phyloP scores from a whole-genome alignment of 2,797 vertebrate genomes.

The Ficedula albicollis region DNA sequence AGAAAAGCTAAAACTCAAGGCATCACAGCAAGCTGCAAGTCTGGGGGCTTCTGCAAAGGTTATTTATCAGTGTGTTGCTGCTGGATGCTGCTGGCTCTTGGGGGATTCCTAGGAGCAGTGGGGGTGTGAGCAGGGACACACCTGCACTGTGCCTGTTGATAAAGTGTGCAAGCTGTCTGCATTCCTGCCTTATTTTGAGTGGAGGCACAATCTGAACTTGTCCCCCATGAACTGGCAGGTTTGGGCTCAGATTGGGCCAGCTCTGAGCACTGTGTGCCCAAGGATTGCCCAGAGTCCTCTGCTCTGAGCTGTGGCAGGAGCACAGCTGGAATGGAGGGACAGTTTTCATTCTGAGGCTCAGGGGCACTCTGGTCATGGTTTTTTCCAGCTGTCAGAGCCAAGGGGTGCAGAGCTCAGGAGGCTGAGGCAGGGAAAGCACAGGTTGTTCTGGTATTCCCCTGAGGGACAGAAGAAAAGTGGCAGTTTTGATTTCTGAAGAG shows the following conservation, averaged over 20 bases:
- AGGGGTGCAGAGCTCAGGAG: not conserved
- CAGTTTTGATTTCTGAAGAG: not conserved
- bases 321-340: not conserved
- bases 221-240: not conserved
- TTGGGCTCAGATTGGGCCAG: not conserved
- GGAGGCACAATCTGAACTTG: not conserved
- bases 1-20: no score
- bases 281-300: not conserved
- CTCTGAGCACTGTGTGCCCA: rapidly evolving
- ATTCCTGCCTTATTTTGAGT: not conserved
- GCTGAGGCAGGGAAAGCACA: not conserved
- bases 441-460: constrained; percentile 52
- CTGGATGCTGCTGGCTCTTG: not conserved
- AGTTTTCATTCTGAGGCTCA: not conserved
- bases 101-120: not conserved
- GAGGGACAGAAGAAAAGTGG: not conserved
- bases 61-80: not conserved
- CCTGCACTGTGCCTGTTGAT: not conserved
- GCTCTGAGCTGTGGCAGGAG: not conserved
- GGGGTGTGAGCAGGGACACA: rapidly evolving
- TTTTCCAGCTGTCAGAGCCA: not conserved
- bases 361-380: not conserved
- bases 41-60: rapidly evolving
- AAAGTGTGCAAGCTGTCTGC: not conserved
- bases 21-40: not conserved